Evolutionary conservation across 2,888 invertebrate genomes (phyloP).

Genomic region (Diadromus collaris): DNA sequence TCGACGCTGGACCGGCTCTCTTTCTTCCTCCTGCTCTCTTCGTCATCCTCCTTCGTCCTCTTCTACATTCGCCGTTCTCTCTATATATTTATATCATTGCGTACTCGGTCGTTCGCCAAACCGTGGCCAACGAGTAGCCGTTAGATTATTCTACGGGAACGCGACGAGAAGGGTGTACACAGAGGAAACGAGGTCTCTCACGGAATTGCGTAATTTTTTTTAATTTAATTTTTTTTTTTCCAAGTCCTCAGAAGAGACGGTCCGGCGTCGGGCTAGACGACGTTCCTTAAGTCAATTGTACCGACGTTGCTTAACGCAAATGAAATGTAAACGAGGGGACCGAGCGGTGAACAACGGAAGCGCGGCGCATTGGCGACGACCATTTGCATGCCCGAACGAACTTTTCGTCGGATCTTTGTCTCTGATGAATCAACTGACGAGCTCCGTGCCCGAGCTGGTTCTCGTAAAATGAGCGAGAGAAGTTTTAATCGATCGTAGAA

Average conservation of each 20-base stretch:
- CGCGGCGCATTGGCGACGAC: constrained; percentile 37
- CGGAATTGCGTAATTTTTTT: constrained; percentile 55
- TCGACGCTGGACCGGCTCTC: constrained; percentile 24
- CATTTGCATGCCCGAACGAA: constrained; percentile 54
- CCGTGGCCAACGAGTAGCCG: constrained; percentile 36
- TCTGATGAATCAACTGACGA: constrained; percentile 27
- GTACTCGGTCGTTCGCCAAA: constrained; percentile 30
- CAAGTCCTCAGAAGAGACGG: not conserved
- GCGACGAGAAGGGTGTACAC: not conserved
- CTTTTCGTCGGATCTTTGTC: constrained; percentile 48
- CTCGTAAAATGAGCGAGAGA: constrained; percentile 5
- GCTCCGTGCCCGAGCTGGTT: not conserved
- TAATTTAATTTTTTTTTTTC: constrained; percentile 10
- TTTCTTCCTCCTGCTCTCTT: constrained; percentile 20
- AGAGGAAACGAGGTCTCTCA: constrained; percentile 17
- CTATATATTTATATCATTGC: constrained; percentile 5
- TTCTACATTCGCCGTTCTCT: constrained; percentile 5
- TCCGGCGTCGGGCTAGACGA: constrained; percentile 35
- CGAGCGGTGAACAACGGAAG: not conserved
- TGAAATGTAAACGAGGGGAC: constrained; percentile 59
- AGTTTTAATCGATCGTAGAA: not conserved
- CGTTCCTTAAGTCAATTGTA: constrained; percentile 55
- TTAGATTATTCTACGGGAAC: constrained; percentile 44
- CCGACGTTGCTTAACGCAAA: constrained; percentile 56
- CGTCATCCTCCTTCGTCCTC: constrained; percentile 1